A percentile compares a stretch with the other conserved stretches of the same genome.
phyloP scores from a whole-genome alignment of 2,888 invertebrate genomes.

The Halocaridina rubra region DNA sequence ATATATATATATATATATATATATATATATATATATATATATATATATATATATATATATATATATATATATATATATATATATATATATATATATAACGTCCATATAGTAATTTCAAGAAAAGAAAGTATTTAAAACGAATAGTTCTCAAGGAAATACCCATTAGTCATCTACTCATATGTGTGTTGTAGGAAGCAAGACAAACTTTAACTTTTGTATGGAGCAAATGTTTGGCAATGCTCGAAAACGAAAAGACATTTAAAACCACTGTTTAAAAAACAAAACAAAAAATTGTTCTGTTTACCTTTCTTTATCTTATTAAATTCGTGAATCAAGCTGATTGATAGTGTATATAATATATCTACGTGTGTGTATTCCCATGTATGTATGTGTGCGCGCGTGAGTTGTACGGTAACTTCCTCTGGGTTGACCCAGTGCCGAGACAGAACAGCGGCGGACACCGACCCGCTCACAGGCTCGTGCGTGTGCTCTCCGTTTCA shows the following conservation, averaged over 20 bases:
- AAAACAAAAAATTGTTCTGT: neutral
- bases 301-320: neutral
- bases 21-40: too few species aligned
- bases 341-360: neutral
- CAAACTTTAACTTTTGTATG: too few species aligned
- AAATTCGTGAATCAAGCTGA: neutral
- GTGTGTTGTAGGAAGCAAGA: too few species aligned
- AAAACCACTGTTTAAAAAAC: neutral
- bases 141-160: too few species aligned
- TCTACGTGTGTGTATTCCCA: neutral
- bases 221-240: too few species aligned
- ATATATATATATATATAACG: too few species aligned
- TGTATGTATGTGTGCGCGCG: neutral
- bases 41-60: too few species aligned
- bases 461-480: conserved; percentile 41
- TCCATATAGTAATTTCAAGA: too few species aligned
- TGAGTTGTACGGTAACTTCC: conserved; percentile 47
- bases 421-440: conserved; percentile 23
- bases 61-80: too few species aligned
- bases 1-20: too few species aligned
- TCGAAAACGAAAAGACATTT: neutral
- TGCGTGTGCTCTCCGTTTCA: neutral
- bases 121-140: too few species aligned
- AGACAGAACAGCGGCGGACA: conserved; percentile 38
- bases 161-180: too few species aligned